Conservation (phyloP, 2,113 vertebrate genomes). For the Eleginops maclovinus region DNA sequence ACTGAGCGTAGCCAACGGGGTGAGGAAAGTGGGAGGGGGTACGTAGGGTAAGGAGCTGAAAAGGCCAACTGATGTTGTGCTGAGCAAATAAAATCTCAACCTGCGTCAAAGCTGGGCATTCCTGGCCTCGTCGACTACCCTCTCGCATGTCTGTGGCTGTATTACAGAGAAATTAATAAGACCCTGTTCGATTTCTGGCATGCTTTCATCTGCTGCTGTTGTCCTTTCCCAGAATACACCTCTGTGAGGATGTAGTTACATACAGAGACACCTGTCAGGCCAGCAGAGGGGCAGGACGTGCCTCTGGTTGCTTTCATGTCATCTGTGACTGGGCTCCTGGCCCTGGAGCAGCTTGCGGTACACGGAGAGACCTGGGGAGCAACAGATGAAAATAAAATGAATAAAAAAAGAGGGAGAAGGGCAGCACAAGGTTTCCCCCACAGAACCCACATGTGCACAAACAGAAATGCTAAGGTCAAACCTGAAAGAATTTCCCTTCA, state of each 20-base stretch:
- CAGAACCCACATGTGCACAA: background rate
- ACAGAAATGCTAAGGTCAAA: conserved; percentile 16
- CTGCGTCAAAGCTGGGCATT: conserved; percentile 79
- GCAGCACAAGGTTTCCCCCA: background rate
- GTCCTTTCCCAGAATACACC: conserved; percentile 72
- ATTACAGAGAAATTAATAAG: conserved; percentile 68
- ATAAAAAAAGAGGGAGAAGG: background rate
- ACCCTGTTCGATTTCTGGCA: conserved; percentile 67
- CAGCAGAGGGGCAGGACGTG: conserved; percentile 58
- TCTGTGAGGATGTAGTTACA: conserved; percentile 71
- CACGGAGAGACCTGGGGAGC: conserved; percentile 73
- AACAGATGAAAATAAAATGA: conserved; percentile 26
- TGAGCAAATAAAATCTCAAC: conserved; percentile 73
- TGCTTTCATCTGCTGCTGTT: conserved; percentile 61
- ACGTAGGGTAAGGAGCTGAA: conserved; percentile 28
- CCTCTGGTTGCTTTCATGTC: conserved; percentile 67
- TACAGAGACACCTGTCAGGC: conserved; percentile 80
- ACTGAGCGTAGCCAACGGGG: conserved; percentile 44
- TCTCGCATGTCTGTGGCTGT: conserved; percentile 68
- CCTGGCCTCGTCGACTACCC: conserved; percentile 65
- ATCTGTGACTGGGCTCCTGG: conserved; percentile 76
- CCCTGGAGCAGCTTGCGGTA: conserved; percentile 75
- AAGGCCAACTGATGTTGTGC: conserved; percentile 70
- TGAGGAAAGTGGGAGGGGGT: background rate
- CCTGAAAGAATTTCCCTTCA: conserved; percentile 15